Evolutionary conservation across 2,888 invertebrate genomes (phyloP).

Genomic region (Heteropelma amictum): DNA sequence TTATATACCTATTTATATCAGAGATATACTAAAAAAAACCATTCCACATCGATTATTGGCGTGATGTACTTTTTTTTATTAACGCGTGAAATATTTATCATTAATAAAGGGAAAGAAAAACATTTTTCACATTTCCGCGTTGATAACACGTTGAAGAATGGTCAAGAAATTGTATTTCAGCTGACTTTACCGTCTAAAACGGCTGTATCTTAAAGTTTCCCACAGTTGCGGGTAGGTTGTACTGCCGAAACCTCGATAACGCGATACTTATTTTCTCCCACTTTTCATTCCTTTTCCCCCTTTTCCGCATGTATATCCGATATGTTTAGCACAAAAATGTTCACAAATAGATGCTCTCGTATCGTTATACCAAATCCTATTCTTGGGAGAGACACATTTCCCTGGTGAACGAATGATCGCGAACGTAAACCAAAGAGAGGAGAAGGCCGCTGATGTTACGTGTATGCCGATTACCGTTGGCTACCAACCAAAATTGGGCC

Average conservation of each 20-base stretch:
- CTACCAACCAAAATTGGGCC: constrained; percentile 51
- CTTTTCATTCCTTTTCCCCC: constrained; percentile 49
- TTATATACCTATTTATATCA: no score
- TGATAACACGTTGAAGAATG: neutral
- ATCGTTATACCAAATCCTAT: constrained; percentile 67
- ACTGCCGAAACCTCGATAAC: constrained; percentile 48
- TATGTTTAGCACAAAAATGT: constrained; percentile 48
- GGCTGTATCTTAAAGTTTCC: no score
- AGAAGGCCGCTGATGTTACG: constrained; percentile 52
- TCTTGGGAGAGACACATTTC: constrained; percentile 67
- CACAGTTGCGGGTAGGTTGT: constrained; percentile 13
- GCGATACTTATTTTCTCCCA: constrained; percentile 55
- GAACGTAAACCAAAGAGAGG: constrained; percentile 35
- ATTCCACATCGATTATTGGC: no score
- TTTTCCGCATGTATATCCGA: constrained; percentile 38
- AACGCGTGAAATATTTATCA: neutral
- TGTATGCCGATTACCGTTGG: constrained; percentile 49
- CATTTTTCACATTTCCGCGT: no score
- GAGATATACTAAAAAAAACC: no score
- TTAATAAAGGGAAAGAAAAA: no score
- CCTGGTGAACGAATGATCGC: constrained; percentile 55
- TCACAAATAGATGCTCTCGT: constrained; percentile 67
- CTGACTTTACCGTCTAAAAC: no score
- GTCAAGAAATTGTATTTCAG: neutral
- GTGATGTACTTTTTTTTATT: neutral